Conservation (phyloP, 2,888 invertebrate genomes). For the Clostera curtula region DNA sequence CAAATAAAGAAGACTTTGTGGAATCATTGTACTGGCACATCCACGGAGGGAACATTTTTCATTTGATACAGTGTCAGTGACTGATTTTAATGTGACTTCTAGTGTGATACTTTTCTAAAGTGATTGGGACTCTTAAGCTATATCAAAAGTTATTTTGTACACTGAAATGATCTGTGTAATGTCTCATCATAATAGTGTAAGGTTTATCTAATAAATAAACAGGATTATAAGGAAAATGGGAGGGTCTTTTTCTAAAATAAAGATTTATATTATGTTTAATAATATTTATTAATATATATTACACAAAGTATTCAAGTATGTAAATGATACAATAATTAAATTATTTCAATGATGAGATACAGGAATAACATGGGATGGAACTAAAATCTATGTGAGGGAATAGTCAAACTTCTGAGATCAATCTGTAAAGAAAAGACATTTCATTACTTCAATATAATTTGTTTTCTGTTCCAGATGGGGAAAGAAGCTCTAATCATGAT, state of each 20-base stretch:
- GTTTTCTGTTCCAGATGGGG: constrained; percentile 70
- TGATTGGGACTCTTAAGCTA: constrained; percentile 39
- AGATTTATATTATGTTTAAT: constrained; percentile 26
- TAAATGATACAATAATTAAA: constrained; percentile 30
- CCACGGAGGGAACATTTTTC: constrained; percentile 78
- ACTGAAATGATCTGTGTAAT: constrained; percentile 16
- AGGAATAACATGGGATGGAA: constrained; percentile 25
- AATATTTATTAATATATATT: constrained; percentile 35
- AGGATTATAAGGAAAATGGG: constrained; percentile 49
- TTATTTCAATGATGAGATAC: constrained; percentile 34
- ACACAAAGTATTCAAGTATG: constrained; percentile 28
- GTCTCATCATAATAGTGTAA: constrained; percentile 32
- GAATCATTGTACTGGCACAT: constrained; percentile 78
- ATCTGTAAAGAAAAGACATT: constrained; percentile 53
- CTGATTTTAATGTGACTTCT: constrained; percentile 24
- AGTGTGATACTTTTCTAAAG: constrained; percentile 35
- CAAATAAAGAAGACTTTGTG: constrained; percentile 60
- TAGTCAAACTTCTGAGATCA: constrained; percentile 39
- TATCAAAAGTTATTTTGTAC: constrained; percentile 14
- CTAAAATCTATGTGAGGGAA: constrained; percentile 23
- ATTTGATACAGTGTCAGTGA: constrained; percentile 63
- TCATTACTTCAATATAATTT: constrained; percentile 59
- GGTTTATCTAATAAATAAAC: constrained; percentile 47
- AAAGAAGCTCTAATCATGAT: constrained; percentile 56
- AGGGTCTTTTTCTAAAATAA: constrained; percentile 49